Evolutionary conservation across 2,113 vertebrate genomes (phyloP).

Genomic region (Clarias macrocephalus): DNA sequence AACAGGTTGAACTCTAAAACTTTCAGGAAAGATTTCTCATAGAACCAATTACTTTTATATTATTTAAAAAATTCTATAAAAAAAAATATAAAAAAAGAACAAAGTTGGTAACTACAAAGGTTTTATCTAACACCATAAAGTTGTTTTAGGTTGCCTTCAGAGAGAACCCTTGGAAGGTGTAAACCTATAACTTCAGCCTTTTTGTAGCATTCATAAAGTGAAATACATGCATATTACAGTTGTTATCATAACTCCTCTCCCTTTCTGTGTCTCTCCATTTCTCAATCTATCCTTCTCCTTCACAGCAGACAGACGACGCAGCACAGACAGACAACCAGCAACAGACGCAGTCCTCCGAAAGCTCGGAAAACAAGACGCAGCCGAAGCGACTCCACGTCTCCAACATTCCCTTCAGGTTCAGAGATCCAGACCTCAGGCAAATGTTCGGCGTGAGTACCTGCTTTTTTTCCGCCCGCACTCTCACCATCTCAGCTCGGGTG

Average conservation of each 20-base stretch:
- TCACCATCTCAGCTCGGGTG: background rate
- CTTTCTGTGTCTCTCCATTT: background rate
- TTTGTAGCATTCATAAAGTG: background rate
- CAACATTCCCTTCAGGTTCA: constrained; percentile 97
- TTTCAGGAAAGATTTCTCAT: no score
- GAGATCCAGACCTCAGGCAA: constrained; percentile 96
- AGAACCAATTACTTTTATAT: no score
- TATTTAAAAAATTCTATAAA: no score
- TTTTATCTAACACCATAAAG: background rate
- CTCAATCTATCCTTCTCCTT: constrained; percentile 51
- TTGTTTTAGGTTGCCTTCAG: background rate
- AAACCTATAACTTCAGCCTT: background rate
- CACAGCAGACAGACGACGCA: constrained; percentile 93
- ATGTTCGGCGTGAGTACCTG: constrained; percentile 91
- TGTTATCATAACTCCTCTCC: background rate
- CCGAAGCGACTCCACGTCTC: constrained; percentile 96
- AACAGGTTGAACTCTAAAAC: no score
- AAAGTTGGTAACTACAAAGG: background rate
- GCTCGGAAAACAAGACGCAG: constrained; percentile 92
- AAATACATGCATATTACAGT: background rate
- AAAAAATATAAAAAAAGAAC: background rate
- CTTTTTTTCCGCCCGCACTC: background rate
- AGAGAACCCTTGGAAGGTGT: background rate
- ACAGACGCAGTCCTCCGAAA: constrained; percentile 87
- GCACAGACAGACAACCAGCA: constrained; percentile 88